Conservation (phyloP, 2,888 invertebrate species). For the Autographa gamma region DNA sequence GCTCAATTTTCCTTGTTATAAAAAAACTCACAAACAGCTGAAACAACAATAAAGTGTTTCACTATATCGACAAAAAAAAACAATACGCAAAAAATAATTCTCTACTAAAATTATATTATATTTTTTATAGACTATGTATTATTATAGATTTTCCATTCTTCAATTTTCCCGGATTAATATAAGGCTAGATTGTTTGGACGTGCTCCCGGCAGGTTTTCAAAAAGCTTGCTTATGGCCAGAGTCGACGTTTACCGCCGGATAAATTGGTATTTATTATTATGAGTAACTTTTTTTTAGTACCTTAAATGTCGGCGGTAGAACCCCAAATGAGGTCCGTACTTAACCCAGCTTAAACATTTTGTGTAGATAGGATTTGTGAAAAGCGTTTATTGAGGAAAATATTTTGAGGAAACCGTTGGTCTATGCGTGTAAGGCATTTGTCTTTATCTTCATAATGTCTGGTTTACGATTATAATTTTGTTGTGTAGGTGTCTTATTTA, state of each 20-base stretch:
- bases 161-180: slow-evolving; percentile 58
- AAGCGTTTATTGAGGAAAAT: slow-evolving; percentile 51
- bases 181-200: slow-evolving; percentile 62
- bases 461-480: not conserved
- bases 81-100: slow-evolving; percentile 4
- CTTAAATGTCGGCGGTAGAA: slow-evolving; percentile 52
- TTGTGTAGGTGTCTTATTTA: not conserved
- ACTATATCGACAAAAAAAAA: slow-evolving; percentile 5
- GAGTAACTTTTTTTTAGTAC: slow-evolving; percentile 64
- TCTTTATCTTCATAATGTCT: slow-evolving; percentile 14
- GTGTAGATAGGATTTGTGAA: slow-evolving; percentile 58
- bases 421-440: slow-evolving; percentile 27
- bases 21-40: not conserved
- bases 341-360: slow-evolving; percentile 66
- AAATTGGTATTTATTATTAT: slow-evolving; percentile 76
- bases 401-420: slow-evolving; percentile 34
- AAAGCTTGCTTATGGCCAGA: slow-evolving; percentile 44
- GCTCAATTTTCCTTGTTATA: not conserved
- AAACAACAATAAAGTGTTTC: not conserved
- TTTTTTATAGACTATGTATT: slow-evolving; percentile 42
- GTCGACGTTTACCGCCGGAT: slow-evolving; percentile 60
- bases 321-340: slow-evolving; percentile 66
- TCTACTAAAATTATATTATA: slow-evolving; percentile 24
- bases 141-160: slow-evolving; percentile 53
- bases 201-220: slow-evolving; percentile 55